Conservation (phyloP, 2,113 vertebrate species). For the Anas platyrhynchos region DNA sequence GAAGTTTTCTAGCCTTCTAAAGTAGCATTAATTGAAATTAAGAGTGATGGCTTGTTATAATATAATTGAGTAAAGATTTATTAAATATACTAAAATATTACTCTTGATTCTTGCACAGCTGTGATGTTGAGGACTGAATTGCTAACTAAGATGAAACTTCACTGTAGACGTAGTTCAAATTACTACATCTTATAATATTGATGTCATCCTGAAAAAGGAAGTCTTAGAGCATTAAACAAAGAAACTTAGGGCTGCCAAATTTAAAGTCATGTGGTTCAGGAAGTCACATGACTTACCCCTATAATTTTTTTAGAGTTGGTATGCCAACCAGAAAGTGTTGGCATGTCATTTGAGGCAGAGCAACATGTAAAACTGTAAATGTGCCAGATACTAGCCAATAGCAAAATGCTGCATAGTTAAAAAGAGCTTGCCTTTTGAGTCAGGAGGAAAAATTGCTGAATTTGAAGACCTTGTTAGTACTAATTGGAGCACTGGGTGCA, state of each 20-base stretch:
- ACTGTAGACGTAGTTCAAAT: background rate
- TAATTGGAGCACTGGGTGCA: background rate
- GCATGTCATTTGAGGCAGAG: background rate
- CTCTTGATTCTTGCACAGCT: background rate
- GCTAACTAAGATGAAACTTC: background rate
- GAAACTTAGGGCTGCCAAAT: background rate
- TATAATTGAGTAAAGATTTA: background rate
- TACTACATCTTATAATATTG: background rate
- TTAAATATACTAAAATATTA: background rate
- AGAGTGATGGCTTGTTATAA: background rate
- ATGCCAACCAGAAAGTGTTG: background rate
- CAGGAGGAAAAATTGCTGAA: background rate
- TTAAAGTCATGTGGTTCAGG: background rate
- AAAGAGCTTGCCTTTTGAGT: background rate
- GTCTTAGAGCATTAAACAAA: conserved; percentile 29
- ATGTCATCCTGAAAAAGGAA: conserved; percentile 42
- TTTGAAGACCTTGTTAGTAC: background rate
- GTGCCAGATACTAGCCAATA: background rate
- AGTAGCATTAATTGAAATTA: background rate
- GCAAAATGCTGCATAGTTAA: background rate
- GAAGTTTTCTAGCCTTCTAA: background rate
- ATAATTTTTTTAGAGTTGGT: background rate
- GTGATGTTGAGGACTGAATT: background rate
- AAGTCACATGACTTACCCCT: conserved; percentile 7
- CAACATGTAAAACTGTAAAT: background rate